These are phyloP conservation scores for Pangasius macronema DNA, from an alignment of 2,797 vertebrate species.

Conservation along the genomic window DNA sequence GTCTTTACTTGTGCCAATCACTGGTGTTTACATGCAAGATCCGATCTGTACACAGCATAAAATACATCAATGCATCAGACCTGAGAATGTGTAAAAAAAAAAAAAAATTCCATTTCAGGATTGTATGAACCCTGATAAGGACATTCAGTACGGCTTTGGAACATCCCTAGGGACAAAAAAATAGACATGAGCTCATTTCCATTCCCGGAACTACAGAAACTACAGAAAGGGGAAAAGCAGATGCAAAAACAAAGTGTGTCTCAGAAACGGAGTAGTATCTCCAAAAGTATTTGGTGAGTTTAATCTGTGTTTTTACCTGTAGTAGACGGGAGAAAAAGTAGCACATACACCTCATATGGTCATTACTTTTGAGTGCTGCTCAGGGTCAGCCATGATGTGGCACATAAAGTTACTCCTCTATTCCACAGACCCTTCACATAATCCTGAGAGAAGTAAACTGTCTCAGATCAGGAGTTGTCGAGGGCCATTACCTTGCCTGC, in stretches of 20 bases:
- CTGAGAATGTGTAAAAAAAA: background rate
- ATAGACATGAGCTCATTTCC: background rate
- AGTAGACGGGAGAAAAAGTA: slow-evolving; percentile 26
- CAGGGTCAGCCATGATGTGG: slow-evolving; percentile 56
- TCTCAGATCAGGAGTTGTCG: slow-evolving; percentile 71
- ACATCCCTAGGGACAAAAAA: background rate
- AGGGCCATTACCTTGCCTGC: slow-evolving; percentile 73
- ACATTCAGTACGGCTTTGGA: too few relatives aligned
- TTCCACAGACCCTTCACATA: slow-evolving; percentile 61
- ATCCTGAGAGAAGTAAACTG: slow-evolving; percentile 71
- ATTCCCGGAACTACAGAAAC: background rate
- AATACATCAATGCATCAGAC: background rate
- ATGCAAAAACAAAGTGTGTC: slow-evolving; percentile 5
- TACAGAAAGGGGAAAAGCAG: too few relatives aligned
- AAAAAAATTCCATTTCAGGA: background rate
- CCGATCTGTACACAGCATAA: background rate
- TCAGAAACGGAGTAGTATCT: background rate
- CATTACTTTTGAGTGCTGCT: slow-evolving; percentile 59
- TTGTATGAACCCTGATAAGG: background rate
- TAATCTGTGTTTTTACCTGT: slow-evolving; percentile 1
- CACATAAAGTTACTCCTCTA: slow-evolving; percentile 49
- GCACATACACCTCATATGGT: slow-evolving; percentile 53
- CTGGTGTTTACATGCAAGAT: background rate
- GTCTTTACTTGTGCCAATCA: background rate
- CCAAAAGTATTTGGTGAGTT: background rate